phyloP scores from a whole-genome alignment of 1,140 invertebrate species.

The Drosophila hydei region DNA sequence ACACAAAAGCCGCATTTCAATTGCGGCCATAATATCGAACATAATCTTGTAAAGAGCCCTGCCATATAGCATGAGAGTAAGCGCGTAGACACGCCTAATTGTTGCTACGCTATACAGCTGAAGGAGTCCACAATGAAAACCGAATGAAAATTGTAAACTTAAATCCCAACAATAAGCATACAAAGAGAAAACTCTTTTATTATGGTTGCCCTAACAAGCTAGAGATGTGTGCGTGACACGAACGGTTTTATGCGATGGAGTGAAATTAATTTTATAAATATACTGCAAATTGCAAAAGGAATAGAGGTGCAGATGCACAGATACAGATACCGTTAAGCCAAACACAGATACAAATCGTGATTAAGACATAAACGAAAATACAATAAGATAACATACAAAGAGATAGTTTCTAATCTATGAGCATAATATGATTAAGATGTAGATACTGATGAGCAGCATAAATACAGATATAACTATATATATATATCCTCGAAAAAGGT shows the following conservation, averaged over 20 bases:
- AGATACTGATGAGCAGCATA: too few species aligned
- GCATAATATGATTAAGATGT: too few species aligned
- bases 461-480: too few species aligned
- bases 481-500: too few species aligned
- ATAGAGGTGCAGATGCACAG: too few species aligned
- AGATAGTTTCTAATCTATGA: too few species aligned
- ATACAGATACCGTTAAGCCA: too few species aligned
- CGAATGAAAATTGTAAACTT: constrained; percentile 43
- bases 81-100: constrained; percentile 37
- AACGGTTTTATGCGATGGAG: neutral
- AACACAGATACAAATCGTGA: too few species aligned
- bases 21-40: constrained; percentile 43
- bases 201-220: constrained; percentile 11
- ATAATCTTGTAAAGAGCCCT: constrained; percentile 39
- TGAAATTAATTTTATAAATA: too few species aligned
- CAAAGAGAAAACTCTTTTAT: constrained; percentile 33
- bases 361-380: too few species aligned
- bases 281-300: too few species aligned
- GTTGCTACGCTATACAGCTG: constrained; percentile 1
- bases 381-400: too few species aligned
- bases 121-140: constrained; percentile 23
- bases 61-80: constrained; percentile 8
- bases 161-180: constrained; percentile 35
- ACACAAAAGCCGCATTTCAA: constrained; percentile 53
- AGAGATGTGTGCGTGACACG: constrained; percentile 34